Evolutionary conservation across 2,113 vertebrate species (phyloP), one percentile per base, ranked within the genome.

Genomic region (Alosa alosa): DNA sequence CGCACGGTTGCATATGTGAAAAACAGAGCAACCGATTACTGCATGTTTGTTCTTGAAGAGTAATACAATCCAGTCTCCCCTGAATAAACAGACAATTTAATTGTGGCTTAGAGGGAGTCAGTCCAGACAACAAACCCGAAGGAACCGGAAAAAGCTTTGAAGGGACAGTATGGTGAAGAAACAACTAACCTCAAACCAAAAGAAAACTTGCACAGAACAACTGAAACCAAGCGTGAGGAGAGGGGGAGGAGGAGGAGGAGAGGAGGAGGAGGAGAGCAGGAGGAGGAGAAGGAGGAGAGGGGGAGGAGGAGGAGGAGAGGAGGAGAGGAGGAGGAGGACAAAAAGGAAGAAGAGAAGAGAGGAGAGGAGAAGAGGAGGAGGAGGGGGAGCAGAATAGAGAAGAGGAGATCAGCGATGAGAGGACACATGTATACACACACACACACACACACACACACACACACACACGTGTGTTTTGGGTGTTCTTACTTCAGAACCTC

Each of bases 1-100:
- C 93, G 93, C 93, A 93, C 90, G 93, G 89, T 89, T 93, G 92
- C 94, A 94, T 91, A 93, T 94, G 92, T 93, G 92, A 94, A 93
- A 93, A 93, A 94, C 90, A 94, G 93, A 94, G 93, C 94, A 93
- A 92, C 88, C 86, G 89, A 94, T 94, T 92, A 94, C 89, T 86
- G 85, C 89, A 6, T 94, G 92, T 94, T 94, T 95, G 93, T 90
- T 90, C 94, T 94, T 93, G 89, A 93, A 91, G 87, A 93, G 91
- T 93, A 94, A 94, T 90, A 92, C 91, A 93, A 94, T 90, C 92
- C 90, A 90, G 91, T 92, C 91, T 93, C 87, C 81, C 87, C 90
- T 92, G 92, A 89, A 90, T 94, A 94, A 95, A 94, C 92, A 94
- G 90, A 86, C 89, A 92, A 91, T 91, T 90, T 93, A 94, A 93